Conservation (phyloP, 2,888 invertebrate genomes). For the Agrilus biguttatus region DNA sequence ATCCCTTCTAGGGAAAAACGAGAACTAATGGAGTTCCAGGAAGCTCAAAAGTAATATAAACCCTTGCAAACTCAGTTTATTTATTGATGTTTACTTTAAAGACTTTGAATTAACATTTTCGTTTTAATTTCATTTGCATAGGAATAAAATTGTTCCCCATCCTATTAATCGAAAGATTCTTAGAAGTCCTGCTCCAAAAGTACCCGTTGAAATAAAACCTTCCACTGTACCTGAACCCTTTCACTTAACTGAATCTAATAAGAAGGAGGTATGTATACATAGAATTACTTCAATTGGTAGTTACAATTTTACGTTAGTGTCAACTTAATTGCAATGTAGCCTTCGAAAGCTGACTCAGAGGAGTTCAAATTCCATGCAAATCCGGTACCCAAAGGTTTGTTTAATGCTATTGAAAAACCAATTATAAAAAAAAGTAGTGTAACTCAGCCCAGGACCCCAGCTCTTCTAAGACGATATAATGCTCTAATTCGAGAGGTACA, state of each 20-base stretch:
- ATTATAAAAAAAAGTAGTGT: constrained; percentile 3
- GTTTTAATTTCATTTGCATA: constrained; percentile 15
- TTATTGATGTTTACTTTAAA: constrained; percentile 1
- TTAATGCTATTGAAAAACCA: constrained; percentile 27
- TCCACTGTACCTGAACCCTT: constrained; percentile 48
- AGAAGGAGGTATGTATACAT: constrained; percentile 1
- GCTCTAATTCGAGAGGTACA: too few relatives aligned
- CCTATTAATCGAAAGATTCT: constrained; percentile 47
- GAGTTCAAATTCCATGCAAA: constrained; percentile 39
- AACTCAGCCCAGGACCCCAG: constrained; percentile 15
- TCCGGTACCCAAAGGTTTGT: constrained; percentile 43
- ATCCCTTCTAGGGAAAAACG: constrained; percentile 43
- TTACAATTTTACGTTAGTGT: too few relatives aligned
- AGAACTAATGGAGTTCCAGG: constrained; percentile 47
- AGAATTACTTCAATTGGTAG: too few relatives aligned
- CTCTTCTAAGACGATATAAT: constrained; percentile 3
- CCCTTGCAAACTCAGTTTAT: not conserved
- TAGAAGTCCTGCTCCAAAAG: constrained; percentile 33
- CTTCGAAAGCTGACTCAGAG: constrained; percentile 1
- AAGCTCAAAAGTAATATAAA: constrained; percentile 39
- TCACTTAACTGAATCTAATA: constrained; percentile 36
- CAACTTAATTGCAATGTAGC: not conserved
- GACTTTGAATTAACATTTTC: too few relatives aligned
- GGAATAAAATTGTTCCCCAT: constrained; percentile 49
- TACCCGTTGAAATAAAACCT: constrained; percentile 38